Evolutionary conservation across 2,113 vertebrate species (phyloP), one percentile per base, ranked within the genome.

Genomic region (Fregata magnificens): DNA sequence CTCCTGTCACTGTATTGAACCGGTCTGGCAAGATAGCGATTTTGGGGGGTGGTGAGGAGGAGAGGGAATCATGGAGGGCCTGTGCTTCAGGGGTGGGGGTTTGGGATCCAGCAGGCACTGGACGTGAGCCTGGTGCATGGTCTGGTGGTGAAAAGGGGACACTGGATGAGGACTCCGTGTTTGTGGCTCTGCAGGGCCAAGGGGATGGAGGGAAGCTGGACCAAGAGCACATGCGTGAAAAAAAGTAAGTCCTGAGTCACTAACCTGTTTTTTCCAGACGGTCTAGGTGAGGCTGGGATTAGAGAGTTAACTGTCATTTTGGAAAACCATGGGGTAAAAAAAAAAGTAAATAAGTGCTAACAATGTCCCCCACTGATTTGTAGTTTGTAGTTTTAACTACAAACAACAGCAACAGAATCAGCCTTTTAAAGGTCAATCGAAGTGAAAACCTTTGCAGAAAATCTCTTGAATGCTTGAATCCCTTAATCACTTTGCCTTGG

Each of bases 391-490:
- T 94, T 73, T 70, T 85, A 56, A 83, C 91, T 82, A 76, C 65
- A 66, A 80, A 96, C n/a, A n/a, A n/a, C n/a, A 80, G 66, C 49
- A 34, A 20, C 25, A 61, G 70, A 94, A 94, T 22, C 65, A 86
- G 84, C 69, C 67, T 82, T 78, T 86, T 77, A 90, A 96, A 94
- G 90, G 93, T 96, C 95, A 91, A 10, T 74, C 10, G 1, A 85
- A 94, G 87, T 24, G 32, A 76, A 95, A 93, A 92, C 66, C 90
- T 95, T 79, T 38, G 63, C 63, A 83, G 59, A 83, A 96, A 96
- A 93, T 96, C 86, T 89, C 86, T 96, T 86, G 90, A 95, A 90
- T 1, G 21, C 62, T 82, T 24, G 58, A 87, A 90, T 95, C 88
- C 83, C 25, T 77, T 61, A 65, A 61, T 86, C 1, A 10, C 58